A percentile compares a stretch with the other conserved stretches of the same genome.
phyloP scores from a whole-genome alignment of 2,888 invertebrate species.

The Idaea straminata region DNA sequence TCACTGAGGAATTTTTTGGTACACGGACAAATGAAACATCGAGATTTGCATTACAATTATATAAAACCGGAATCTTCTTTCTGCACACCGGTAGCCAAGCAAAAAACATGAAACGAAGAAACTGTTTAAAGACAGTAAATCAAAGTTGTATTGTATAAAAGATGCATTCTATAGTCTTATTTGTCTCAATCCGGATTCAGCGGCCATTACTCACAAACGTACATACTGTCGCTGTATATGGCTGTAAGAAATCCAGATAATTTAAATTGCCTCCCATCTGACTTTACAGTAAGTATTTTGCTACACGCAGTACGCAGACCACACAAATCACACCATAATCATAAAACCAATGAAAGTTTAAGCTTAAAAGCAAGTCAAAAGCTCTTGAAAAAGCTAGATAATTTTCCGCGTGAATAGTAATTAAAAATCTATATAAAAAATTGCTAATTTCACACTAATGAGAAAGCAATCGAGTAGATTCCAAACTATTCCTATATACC shows the following conservation, averaged over 20 bases:
- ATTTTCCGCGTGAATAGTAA: too few relatives aligned
- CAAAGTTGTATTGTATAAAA: slow-evolving; percentile 38
- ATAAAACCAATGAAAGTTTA: background rate
- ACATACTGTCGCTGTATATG: slow-evolving; percentile 29
- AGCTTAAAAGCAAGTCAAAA: background rate
- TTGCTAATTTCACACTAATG: too few relatives aligned
- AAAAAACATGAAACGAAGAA: slow-evolving; percentile 24
- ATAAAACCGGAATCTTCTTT: background rate
- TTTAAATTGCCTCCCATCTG: slow-evolving; percentile 24
- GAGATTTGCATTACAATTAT: background rate
- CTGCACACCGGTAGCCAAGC: slow-evolving; percentile 12
- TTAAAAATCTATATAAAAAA: too few relatives aligned
- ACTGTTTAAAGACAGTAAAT: slow-evolving; percentile 37
- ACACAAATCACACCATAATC: background rate
- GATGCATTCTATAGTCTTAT: slow-evolving; percentile 41
- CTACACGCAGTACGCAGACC: slow-evolving; percentile 12
- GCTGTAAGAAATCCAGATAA: slow-evolving; percentile 26
- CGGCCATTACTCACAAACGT: slow-evolving; percentile 55
- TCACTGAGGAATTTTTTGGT: background rate
- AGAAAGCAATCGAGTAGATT: too few relatives aligned
- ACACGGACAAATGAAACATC: background rate
- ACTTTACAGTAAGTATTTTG: slow-evolving; percentile 21
- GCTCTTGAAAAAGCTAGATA: too few relatives aligned
- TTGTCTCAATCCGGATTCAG: slow-evolving; percentile 53
- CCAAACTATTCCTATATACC: too few relatives aligned